Base-by-base conservation (phyloP, 2,888 invertebrate species). In the Onthophagus sagittarius region DNA sequence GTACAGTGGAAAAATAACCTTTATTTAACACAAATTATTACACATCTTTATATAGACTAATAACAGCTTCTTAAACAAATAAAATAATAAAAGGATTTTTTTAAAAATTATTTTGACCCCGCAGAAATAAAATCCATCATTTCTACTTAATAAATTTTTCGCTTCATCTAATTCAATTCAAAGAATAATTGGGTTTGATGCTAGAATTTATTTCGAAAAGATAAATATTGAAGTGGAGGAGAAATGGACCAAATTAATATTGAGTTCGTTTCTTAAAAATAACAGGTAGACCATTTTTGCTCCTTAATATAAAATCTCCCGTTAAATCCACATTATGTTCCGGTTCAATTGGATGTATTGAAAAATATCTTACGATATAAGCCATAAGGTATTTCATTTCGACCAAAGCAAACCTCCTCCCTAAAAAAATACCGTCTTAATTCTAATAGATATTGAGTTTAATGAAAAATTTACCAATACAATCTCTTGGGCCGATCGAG, bases 211-310 rank as follows among this genome's bases (percentile, higher is more conserved):
- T 23, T 23, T 23, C 23, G 23, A 23, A 23, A 23, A 23, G 23
- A 2, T 2, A 23, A 23, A 23, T 23, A 23, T 23, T 1, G 3
- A 23, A 23, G 23, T 2, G 23, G 3, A 23, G 3, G 23, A 23
- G 3, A 23, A 23, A 1, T 23, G 3, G 3, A 23, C 1, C 23
- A 23, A 23, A 23, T 2, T 23, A 53, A 53, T 53, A 53, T 53
- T 53, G 6, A 9, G 5, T 53, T 4, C 31, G 15, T 31, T 7
- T n/a, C 9, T 67, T 67, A 67, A 67, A 67, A 31, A 67, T 67
- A 23, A 31, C 67, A n/a, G 67, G 67, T n/a, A 67, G 23, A n/a
- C 67, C 67, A 23, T 67, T 67, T 67, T 31, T n/a, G 23, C 67
- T 67, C n/a, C 31, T 67, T n/a, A 67, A 23, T 15, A 32, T 32